A percentile compares a stretch with the other conserved stretches of the same genome.
Conservation (phyloP, 2,797 vertebrate genomes). For the Pteropus rufus region DNA sequence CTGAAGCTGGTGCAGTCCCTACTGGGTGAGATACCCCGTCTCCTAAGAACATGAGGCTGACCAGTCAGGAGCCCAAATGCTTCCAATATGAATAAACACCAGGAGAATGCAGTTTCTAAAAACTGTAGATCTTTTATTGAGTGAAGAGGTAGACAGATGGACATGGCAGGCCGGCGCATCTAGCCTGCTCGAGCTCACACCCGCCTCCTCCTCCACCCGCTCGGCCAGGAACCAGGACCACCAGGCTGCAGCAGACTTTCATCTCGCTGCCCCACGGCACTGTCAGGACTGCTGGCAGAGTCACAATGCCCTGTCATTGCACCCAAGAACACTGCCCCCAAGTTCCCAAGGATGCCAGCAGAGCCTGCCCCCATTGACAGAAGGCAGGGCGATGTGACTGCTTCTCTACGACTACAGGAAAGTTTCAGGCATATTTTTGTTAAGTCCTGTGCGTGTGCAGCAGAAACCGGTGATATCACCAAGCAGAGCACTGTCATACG, state of each 20-base stretch:
- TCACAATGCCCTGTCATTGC: constrained; percentile 32
- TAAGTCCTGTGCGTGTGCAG: constrained; percentile 48
- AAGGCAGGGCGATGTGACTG: constrained; percentile 20
- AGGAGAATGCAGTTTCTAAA: constrained; percentile 60
- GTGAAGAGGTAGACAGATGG: constrained; percentile 83
- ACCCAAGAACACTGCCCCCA: not conserved
- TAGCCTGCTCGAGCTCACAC: constrained; percentile 49
- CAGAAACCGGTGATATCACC: constrained; percentile 76
- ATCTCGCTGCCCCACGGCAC: constrained; percentile 26
- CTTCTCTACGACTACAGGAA: not conserved
- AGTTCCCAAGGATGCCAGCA: not conserved
- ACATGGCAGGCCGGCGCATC: constrained; percentile 70
- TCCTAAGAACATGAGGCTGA: not conserved
- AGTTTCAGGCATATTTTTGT: constrained; percentile 36
- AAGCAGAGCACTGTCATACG: constrained; percentile 47
- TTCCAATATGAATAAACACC: constrained; percentile 40
- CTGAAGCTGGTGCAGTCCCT: not conserved
- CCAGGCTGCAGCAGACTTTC: not conserved
- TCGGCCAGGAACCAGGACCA: constrained; percentile 44
- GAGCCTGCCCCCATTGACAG: constrained; percentile 2
- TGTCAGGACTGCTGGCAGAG: constrained; percentile 67
- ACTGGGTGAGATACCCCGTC: not conserved
- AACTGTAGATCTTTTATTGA: constrained; percentile 79
- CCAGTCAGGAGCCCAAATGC: not conserved
- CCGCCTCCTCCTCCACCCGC: constrained; percentile 69